Evolutionary conservation across 2,113 vertebrate species (phyloP).

Genomic region (Ceyx margarethae): DNA sequence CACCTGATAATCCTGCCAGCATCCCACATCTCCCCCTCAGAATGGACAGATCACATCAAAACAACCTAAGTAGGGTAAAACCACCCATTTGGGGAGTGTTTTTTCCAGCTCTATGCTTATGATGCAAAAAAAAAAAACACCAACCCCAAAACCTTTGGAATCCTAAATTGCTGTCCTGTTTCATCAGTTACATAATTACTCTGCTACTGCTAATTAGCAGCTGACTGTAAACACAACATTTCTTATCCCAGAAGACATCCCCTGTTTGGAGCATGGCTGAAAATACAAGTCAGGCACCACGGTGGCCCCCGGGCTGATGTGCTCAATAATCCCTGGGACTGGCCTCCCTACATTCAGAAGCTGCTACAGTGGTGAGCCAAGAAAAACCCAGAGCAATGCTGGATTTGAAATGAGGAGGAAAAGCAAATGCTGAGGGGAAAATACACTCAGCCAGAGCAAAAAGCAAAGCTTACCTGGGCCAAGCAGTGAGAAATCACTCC

Average conservation of each 20-base stretch:
- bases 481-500: slow-evolving; percentile 11
- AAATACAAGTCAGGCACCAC: not conserved
- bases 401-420: slow-evolving; percentile 1
- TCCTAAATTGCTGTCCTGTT: not conserved
- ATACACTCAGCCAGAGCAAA: not conserved
- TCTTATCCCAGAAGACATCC: not conserved
- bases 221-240: slow-evolving; percentile 27
- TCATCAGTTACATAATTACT: slow-evolving; percentile 55
- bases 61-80: not conserved
- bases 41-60: not conserved
- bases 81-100: not conserved
- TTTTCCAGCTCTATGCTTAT: not conserved
- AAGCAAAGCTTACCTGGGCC: not conserved
- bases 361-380: not conserved
- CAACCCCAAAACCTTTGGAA: not conserved
- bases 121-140: not conserved
- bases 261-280: not conserved
- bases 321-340: not conserved
- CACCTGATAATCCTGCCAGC: not conserved
- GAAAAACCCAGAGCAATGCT: not conserved
- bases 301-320: not conserved
- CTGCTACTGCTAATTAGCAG: slow-evolving; percentile 55
- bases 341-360: not conserved
- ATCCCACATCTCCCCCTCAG: not conserved
- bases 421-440: not conserved